A percentile compares a stretch with the other conserved stretches of the same genome.
These are phyloP conservation scores for Podarcis siculus DNA, from an alignment of 2,797 vertebrate genomes.

Conservation along the genomic window DNA sequence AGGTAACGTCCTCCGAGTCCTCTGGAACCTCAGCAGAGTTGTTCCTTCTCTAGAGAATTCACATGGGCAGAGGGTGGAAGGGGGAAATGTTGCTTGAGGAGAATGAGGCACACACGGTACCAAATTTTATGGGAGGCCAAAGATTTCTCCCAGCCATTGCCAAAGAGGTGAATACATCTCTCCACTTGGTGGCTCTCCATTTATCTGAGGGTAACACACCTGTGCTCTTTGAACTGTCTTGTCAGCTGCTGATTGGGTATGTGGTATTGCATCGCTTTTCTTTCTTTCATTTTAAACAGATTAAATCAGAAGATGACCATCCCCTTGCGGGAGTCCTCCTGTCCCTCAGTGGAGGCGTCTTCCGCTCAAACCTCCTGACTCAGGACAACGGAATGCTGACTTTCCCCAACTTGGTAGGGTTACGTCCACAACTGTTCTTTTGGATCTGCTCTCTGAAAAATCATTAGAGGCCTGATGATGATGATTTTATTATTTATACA, in stretches of 20 bases:
- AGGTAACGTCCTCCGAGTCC: constrained; percentile 78
- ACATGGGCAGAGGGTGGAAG: neutral
- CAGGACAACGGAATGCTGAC: constrained; percentile 94
- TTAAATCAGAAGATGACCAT: constrained; percentile 90
- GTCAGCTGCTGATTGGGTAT: too few relatives aligned
- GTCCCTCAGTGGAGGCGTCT: constrained; percentile 94
- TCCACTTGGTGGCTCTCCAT: neutral
- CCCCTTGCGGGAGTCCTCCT: constrained; percentile 95
- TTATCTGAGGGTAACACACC: neutral
- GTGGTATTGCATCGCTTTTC: neutral
- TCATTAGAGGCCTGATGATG: neutral
- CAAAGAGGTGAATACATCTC: neutral
- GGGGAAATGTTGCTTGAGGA: neutral
- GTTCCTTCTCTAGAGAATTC: neutral
- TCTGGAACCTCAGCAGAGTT: neutral
- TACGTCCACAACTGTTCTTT: rapidly evolving
- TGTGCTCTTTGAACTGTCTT: too few relatives aligned
- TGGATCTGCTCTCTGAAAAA: neutral
- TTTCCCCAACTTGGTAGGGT: constrained; percentile 92
- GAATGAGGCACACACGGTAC: neutral
- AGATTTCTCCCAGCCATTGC: neutral
- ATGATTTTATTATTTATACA: too few relatives aligned
- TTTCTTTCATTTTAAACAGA: constrained; percentile 77
- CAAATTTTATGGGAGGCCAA: neutral
- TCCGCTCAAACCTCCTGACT: constrained; percentile 95